Base-by-base conservation (phyloP, 2,888 invertebrate species). In the Nymphalis c-album region DNA sequence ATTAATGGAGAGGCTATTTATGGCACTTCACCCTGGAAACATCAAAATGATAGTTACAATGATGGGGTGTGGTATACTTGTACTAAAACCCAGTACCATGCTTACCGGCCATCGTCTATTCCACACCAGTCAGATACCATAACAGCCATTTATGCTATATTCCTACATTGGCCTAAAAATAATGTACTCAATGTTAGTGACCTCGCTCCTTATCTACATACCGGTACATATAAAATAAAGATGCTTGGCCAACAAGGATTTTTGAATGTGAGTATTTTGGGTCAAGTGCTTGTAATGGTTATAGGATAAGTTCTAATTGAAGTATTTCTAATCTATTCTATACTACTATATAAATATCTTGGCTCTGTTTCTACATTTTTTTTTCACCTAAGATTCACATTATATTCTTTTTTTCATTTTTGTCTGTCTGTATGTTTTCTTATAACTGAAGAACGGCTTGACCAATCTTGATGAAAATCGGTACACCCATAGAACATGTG, bases 1-100 rank as follows among this genome's bases (percentile, higher is more conserved):
- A 87, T 94, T n/a, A 98, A 98, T 78, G 98, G 98, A 0, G 96
- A 97, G 80, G 97, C 97, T 0, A 97, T 98, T 74, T 98, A 97
- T 80, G 90, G 87, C 5, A 94, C 95, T 1, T 93, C 90, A 7
- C 97, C 98, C 0, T 98, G 98, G 97, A 83, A 80, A 0, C 88
- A 93, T 68, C 98, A 98, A 86, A 98, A 97, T 79, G 98, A 97
- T 80, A 95, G 96, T 0, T 61, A 92, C 1, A 79, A 94, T n/a
- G 94, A 94, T 0, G 81, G 93, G 0, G 95, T 96, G 13, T 98
- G 98, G 98, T 97, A 95, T 79, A 95, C 95, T 0, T 81, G 86
- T 66, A 76, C 70, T 2, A 88, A 82, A 69, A 65, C 71, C 0
- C 67, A 72, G 13, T 86, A 84, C 73, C 79, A 88, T 70, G 78